Conservation (phyloP, 1,140 invertebrate genomes). For the Dreissena polymorpha region DNA sequence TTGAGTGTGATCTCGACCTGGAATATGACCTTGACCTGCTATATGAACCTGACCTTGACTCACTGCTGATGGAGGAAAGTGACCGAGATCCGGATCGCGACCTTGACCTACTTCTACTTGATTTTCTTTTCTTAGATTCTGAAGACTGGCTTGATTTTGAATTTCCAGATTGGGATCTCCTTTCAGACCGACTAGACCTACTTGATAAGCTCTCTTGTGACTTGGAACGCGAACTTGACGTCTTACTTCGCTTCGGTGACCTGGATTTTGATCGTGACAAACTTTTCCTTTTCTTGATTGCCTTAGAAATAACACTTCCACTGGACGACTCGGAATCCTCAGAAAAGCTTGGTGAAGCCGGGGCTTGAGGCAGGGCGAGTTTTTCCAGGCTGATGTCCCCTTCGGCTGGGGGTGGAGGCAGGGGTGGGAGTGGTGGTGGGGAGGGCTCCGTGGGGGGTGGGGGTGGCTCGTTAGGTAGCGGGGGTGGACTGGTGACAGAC, state of each 20-base stretch:
- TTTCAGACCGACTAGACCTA: not conserved
- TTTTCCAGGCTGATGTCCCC: slow-evolving; percentile 13
- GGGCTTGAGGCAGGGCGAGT: slow-evolving; percentile 20
- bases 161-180: not conserved
- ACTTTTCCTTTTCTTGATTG: slow-evolving; percentile 19
- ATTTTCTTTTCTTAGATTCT: slow-evolving; percentile 37
- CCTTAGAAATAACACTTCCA: not conserved
- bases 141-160: slow-evolving; percentile 26
- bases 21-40: slow-evolving; percentile 35
- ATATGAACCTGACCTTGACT: slow-evolving; percentile 32
- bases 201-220: slow-evolving; percentile 12
- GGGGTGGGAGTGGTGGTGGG: slow-evolving; percentile 30
- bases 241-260: slow-evolving; percentile 36
- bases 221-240: slow-evolving; percentile 10
- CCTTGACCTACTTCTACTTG: slow-evolving; percentile 28
- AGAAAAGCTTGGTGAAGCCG: slow-evolving; percentile 29
- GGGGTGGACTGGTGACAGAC: slow-evolving; percentile 31
- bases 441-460: slow-evolving; percentile 22
- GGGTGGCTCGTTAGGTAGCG: slow-evolving; percentile 42
- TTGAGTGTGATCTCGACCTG: slow-evolving; percentile 39
- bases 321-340: not conserved
- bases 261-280: slow-evolving; percentile 24
- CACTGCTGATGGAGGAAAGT: slow-evolving; percentile 43
- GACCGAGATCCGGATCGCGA: slow-evolving; percentile 45
- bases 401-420: slow-evolving; percentile 34